Conservation (phyloP, 1,140 invertebrate species). For the Drosophila asahinai region DNA sequence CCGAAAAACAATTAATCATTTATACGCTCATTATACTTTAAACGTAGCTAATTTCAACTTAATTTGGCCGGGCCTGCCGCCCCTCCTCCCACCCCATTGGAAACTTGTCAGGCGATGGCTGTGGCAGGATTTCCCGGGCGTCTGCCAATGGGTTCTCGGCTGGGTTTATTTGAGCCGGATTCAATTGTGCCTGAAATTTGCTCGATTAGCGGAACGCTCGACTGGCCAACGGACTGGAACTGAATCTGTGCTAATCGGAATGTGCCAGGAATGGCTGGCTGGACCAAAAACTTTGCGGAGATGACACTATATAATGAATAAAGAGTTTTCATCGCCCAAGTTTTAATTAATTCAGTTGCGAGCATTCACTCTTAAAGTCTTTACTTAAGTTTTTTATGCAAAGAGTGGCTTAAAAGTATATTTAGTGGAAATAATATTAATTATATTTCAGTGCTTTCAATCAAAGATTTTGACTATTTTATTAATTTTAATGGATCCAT, state of each 20-base stretch:
- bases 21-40: slow-evolving; percentile 76
- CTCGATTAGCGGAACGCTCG: slow-evolving; percentile 64
- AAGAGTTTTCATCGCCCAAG: slow-evolving; percentile 9
- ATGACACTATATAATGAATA: slow-evolving; percentile 11
- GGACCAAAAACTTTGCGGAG: background rate
- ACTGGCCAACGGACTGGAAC: slow-evolving; percentile 35
- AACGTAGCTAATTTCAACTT: slow-evolving; percentile 70
- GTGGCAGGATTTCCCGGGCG: slow-evolving; percentile 17
- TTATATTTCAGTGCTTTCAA: background rate
- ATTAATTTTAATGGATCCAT: no score
- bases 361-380: background rate
- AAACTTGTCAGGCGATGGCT: slow-evolving; percentile 45
- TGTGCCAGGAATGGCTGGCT: slow-evolving; percentile 11
- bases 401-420: background rate
- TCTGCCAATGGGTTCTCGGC: slow-evolving; percentile 20
- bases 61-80: slow-evolving; percentile 33
- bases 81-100: slow-evolving; percentile 2
- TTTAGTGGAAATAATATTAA: no score
- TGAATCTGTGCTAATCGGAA: slow-evolving; percentile 19
- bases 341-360: slow-evolving; percentile 27
- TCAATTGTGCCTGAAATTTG: slow-evolving; percentile 75
- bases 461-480: background rate
- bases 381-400: background rate
- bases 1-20: slow-evolving; percentile 71
- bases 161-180: slow-evolving; percentile 52